Base-by-base conservation (phyloP, 30 jellyfish, hydroid and myxozoan genomes). In the Cassiopea andromeda region DNA sequence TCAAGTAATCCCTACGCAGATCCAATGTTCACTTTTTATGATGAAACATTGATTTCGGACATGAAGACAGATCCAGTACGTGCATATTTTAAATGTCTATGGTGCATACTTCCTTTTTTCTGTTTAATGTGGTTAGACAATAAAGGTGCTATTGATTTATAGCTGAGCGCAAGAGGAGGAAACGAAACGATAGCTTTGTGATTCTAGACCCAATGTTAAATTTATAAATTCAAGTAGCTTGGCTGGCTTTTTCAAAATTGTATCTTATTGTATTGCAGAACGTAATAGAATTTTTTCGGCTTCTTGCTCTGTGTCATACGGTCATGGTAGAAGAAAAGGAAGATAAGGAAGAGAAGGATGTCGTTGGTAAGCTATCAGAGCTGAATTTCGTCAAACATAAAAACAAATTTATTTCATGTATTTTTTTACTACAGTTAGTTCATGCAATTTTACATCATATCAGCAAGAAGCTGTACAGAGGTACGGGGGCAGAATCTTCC, bases 281-380 rank as follows among this genome's bases (percentile, higher is more conserved):
- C 46, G 96, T 70, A 1, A 77, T 70, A 9, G 97, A 92, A 74
- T 96, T 96, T 90, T 96, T 96, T 69, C 93, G 94, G 7, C 85
- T 96, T 43, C 97, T 96, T 48, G 99, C 99, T 6, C 77, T 96
- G 19, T 96, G 99, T 69, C 99, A 96, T 82, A 96, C 99, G 47
- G 99, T 96, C 66, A 96, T 96, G 99, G 99, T 96, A 8, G 98
- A 96, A 74, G 97, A 27, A 0, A 27, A 27, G 38, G 38, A 27
- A 27, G 38, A 27, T 27, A 27, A 27, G 38, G 38, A 27, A 27
- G 38, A 92, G 64, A 89, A 87, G 48, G 97, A 84, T 49, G 89
- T 44, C 12, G 98, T 90, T 49, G 97, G 89, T 82, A 74, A 7
- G 90, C 67, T 61, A 50, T 15, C 17, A 17, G 1, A 48, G 6